Conservation (phyloP, 1,140 invertebrate species). For the Nylanderia fulva region DNA sequence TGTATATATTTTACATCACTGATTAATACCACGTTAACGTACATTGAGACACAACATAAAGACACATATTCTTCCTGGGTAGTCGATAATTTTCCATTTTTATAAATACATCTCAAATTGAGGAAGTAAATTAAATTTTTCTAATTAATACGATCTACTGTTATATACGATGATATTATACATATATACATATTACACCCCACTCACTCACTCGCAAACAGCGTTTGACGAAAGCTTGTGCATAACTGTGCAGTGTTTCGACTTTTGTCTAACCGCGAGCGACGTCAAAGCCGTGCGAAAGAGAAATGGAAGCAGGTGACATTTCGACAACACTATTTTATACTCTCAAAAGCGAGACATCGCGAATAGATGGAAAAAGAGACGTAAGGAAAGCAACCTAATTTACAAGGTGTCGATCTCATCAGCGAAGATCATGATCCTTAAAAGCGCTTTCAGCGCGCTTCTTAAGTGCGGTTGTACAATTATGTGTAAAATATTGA, state of each 20-base stretch:
- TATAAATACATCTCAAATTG: not conserved
- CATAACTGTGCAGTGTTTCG: conserved; percentile 72
- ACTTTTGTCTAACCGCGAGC: conserved; percentile 47
- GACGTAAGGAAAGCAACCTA: conserved; percentile 70
- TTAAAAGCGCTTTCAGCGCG: not conserved
- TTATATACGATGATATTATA: not conserved
- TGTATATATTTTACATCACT: conserved; percentile 45
- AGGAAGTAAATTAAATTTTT: conserved; percentile 16
- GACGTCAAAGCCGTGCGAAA: conserved; percentile 11
- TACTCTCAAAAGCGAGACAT: conserved; percentile 13
- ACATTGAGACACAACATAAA: conserved; percentile 16
- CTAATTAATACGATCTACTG: not conserved
- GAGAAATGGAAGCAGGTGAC: conserved; percentile 45
- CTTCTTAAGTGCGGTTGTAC: conserved; percentile 15
- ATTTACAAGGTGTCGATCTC: conserved; percentile 69
- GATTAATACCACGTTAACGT: conserved; percentile 33
- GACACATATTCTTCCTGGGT: not conserved
- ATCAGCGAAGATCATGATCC: conserved; percentile 8
- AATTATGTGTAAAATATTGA: not conserved
- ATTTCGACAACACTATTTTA: conserved; percentile 37
- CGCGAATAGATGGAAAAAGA: conserved; percentile 34
- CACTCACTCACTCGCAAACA: conserved; percentile 67
- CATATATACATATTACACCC: conserved; percentile 3
- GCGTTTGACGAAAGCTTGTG: conserved; percentile 70
- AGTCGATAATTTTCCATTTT: not conserved